phyloP scores from a whole-genome alignment of 2,113 vertebrate genomes.

The Galemys pyrenaicus region DNA sequence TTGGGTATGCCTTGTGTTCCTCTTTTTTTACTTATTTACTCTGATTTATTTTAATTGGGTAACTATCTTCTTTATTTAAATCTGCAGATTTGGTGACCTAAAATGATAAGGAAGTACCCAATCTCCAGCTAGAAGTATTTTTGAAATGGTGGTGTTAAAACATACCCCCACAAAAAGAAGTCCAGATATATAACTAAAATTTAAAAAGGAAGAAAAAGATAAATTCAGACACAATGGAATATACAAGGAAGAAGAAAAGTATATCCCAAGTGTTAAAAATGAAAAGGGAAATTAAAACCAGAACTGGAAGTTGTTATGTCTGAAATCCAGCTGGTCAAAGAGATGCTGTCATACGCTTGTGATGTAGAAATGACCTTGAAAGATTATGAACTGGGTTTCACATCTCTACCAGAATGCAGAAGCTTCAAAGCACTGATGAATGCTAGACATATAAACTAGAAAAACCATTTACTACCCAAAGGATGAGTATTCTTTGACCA shows the following conservation, averaged over 20 bases:
- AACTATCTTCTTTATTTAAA: background rate
- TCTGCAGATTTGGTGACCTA: background rate
- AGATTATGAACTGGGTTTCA: background rate
- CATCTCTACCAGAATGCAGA: background rate
- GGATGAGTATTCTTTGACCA: background rate
- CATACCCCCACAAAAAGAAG: background rate
- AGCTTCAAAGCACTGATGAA: background rate
- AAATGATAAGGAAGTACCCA: background rate
- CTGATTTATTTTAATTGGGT: background rate
- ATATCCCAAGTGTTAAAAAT: background rate
- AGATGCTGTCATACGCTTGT: background rate
- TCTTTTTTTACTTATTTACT: constrained; percentile 23
- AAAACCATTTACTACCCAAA: background rate
- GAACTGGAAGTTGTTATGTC: background rate
- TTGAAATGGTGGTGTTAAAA: background rate
- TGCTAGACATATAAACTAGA: background rate
- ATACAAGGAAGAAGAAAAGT: background rate
- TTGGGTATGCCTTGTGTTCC: background rate
- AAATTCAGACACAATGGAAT: background rate
- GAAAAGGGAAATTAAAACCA: background rate
- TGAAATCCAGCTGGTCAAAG: background rate
- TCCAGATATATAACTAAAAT: background rate
- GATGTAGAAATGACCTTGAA: background rate
- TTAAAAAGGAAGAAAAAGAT: background rate
- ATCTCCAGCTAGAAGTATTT: background rate